Percentiles rank a stretch among this genome's conserved stretches.
phyloP scores from a whole-genome alignment of 1,140 invertebrate genomes.

The Papilio aristodemus region DNA sequence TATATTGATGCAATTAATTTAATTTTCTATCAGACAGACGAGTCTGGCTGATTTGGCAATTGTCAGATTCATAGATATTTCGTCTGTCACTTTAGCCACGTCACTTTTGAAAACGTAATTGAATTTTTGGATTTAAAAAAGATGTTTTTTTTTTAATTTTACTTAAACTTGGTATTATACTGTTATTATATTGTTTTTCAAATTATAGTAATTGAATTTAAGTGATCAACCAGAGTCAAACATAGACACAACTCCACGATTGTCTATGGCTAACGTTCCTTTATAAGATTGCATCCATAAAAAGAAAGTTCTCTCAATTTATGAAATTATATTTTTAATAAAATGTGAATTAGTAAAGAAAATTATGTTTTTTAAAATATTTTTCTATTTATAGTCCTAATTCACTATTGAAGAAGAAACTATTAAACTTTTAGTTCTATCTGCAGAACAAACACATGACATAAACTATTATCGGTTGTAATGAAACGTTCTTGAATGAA shows the following conservation, averaged over 20 bases:
- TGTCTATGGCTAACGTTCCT: conserved; percentile 57
- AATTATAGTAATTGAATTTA: not conserved
- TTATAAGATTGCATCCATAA: conserved; percentile 25
- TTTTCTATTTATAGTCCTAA: conserved; percentile 4
- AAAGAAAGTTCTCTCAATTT: not conserved
- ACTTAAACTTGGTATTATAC: not conserved
- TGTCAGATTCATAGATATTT: conserved; percentile 71
- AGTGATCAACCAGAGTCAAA: not conserved
- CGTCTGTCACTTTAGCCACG: conserved; percentile 75
- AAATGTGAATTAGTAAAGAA: not conserved
- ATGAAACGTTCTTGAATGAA: conserved; percentile 77
- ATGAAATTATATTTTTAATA: not conserved
- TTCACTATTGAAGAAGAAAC: conserved; percentile 22
- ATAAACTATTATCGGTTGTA: conserved; percentile 44
- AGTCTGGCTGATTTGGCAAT: conserved; percentile 76
- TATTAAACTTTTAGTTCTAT: conserved; percentile 16
- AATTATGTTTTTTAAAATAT: not conserved
- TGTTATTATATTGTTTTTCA: not conserved
- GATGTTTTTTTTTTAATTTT: not conserved
- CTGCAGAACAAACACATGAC: conserved; percentile 35
- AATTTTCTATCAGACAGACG: conserved; percentile 44
- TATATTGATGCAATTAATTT: conserved; percentile 42
- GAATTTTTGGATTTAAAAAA: conserved; percentile 7
- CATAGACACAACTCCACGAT: conserved; percentile 48
- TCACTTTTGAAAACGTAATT: conserved; percentile 72